These are phyloP conservation scores for Saccopteryx leptura DNA, from an alignment of 2,113 vertebrate species.

Conservation along the genomic window DNA sequence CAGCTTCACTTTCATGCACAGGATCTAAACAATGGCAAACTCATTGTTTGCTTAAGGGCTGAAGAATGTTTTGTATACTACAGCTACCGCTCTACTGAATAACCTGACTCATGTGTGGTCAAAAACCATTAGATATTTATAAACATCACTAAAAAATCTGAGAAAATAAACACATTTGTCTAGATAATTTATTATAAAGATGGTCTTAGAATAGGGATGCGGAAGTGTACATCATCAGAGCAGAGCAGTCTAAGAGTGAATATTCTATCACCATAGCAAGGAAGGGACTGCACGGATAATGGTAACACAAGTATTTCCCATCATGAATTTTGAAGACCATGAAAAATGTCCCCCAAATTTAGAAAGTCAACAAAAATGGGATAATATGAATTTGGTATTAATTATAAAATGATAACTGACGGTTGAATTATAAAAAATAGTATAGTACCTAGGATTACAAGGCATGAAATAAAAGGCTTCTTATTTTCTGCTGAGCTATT, in stretches of 20 bases:
- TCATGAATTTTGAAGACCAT: neutral
- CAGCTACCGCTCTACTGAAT: neutral
- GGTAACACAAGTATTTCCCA: constrained; percentile 6
- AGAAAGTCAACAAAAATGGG: neutral
- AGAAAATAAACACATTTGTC: constrained; percentile 22
- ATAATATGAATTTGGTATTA: neutral
- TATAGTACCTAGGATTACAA: neutral
- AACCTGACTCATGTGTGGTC: neutral
- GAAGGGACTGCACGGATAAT: neutral
- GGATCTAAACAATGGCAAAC: constrained; percentile 15
- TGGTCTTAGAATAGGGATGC: neutral
- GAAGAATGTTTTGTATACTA: neutral
- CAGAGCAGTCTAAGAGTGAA: neutral
- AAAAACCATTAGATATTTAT: neutral
- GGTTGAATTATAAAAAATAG: neutral
- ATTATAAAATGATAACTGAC: neutral
- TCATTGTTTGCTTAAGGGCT: neutral
- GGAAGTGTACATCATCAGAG: neutral
- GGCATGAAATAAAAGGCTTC: neutral
- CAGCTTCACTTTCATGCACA: neutral
- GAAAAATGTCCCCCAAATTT: neutral
- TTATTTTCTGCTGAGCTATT: neutral
- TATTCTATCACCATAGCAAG: neutral
- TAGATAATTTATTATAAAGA: neutral
- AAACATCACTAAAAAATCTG: neutral